Base-by-base conservation (phyloP, 2,113 vertebrate species). In the Osmerus mordax region DNA sequence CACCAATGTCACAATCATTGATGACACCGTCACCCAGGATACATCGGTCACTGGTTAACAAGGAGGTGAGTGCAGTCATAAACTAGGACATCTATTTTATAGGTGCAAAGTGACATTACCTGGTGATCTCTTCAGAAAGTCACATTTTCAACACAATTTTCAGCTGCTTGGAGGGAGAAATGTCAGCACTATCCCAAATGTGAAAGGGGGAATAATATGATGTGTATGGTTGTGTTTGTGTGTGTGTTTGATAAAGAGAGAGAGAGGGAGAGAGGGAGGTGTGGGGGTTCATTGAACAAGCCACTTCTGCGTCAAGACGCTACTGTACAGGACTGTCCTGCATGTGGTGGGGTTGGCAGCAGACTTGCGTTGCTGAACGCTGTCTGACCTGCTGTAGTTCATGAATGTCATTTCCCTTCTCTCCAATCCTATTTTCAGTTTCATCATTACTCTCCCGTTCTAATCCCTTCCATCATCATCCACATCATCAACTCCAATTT, bases 321-420 rank as follows among this genome's bases (percentile, higher is more conserved):
- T 16, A 18, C 67, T 70, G 69, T 63, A 47, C 25, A 29, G 29
- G n/a, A 14, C 16, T 3, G n/a, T 47, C 16, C 14, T 51, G 16
- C 11, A 15, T 8, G 65, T 19, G 23, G 25, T 0, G 25, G 25
- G 25, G 36, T 23, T 3, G 41, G 65, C 66, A 21, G 41, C 23
- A 12, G 12, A 18, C 41, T 7, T 21, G n/a, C 21, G 19, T 53
- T 16, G 51, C 47, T 53, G 51, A 66, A 68, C 32, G 0, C 47
- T 72, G 65, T 72, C 76, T 79, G 80, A 83, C 83, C 81, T 21
- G 73, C 29, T 76, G 74, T 32, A 64, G 53, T 32, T 14, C 73
- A 71, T 41, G 52, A 51, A 78, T 25, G 54, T 80, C 87, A 87
- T 88, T 84, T 78, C 80, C 66, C 80, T 81, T 21, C 73, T 82